Conservation (phyloP, 2,888 invertebrate genomes). For the Drosophila recens region DNA sequence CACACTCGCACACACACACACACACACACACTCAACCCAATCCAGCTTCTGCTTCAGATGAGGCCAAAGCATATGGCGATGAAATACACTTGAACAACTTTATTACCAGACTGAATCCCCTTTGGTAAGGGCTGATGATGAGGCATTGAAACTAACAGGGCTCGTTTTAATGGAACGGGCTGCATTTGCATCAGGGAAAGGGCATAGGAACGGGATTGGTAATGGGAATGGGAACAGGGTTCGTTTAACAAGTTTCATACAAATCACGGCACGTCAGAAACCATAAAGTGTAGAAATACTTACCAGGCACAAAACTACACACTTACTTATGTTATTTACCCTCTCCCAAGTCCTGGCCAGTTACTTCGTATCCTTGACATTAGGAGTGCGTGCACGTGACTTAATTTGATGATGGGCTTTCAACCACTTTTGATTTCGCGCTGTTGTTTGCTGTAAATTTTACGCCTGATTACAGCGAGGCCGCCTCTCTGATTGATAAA, state of each 20-base stretch:
- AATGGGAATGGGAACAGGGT: constrained; percentile 16
- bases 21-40: constrained; percentile 7
- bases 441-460: constrained; percentile 78
- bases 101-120: constrained; percentile 60
- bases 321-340: constrained; percentile 21
- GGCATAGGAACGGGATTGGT: neutral
- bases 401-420: constrained; percentile 45
- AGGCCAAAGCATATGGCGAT: constrained; percentile 67
- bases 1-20: constrained; percentile 55
- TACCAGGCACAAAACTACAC: constrained; percentile 36
- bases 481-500: constrained; percentile 69
- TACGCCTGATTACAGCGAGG: constrained; percentile 72
- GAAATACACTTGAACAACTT: constrained; percentile 79
- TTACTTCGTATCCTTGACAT: constrained; percentile 66
- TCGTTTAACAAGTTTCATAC: constrained; percentile 65
- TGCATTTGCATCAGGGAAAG: constrained; percentile 67
- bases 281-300: constrained; percentile 81
- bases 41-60: neutral
- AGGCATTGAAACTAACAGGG: constrained; percentile 55
- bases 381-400: constrained; percentile 75
- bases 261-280: constrained; percentile 81
- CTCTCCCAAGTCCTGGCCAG: constrained; percentile 14
- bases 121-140: constrained; percentile 35
- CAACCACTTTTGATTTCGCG: constrained; percentile 74
- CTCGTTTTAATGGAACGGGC: constrained; percentile 70